phyloP scores from a whole-genome alignment of 2,113 vertebrate species.

The Scomber scombrus region DNA sequence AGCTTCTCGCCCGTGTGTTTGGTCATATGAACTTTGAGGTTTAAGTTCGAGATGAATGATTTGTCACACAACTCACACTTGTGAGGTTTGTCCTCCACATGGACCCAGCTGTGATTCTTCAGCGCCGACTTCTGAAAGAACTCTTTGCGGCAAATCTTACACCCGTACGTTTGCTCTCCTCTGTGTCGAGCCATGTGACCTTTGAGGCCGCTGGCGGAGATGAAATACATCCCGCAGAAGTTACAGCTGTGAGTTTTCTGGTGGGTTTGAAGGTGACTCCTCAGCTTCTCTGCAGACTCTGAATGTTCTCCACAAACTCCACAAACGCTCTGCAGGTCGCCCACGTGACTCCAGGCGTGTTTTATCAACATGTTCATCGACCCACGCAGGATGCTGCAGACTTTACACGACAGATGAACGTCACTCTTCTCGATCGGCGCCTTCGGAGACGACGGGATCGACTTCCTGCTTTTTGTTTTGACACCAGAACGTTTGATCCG shows the following conservation, averaged over 20 bases:
- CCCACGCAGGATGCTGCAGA: neutral
- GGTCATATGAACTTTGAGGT: neutral
- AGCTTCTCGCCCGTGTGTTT: neutral
- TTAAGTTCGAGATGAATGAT: neutral
- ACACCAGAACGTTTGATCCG: neutral
- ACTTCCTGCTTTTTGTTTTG: neutral
- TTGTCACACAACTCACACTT: neutral
- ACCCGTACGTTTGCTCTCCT: neutral
- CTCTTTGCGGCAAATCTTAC: conserved; percentile 10
- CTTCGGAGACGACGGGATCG: neutral
- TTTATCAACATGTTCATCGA: conserved; percentile 23
- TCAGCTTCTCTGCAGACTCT: too few species aligned
- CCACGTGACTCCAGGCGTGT: conserved; percentile 57
- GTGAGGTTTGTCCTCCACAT: neutral
- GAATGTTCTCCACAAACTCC: conserved; percentile 46
- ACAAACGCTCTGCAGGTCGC: neutral
- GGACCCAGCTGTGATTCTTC: neutral
- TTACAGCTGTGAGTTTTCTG: too few species aligned
- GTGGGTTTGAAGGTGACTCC: too few species aligned
- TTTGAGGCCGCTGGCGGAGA: neutral
- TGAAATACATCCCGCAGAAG: conserved; percentile 9
- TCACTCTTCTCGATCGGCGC: too few species aligned
- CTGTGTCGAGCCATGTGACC: conserved; percentile 10
- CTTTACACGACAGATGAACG: conserved; percentile 21
- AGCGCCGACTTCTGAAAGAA: neutral